Conservation (phyloP, 1,140 invertebrate genomes). For the Artemia franciscana region DNA sequence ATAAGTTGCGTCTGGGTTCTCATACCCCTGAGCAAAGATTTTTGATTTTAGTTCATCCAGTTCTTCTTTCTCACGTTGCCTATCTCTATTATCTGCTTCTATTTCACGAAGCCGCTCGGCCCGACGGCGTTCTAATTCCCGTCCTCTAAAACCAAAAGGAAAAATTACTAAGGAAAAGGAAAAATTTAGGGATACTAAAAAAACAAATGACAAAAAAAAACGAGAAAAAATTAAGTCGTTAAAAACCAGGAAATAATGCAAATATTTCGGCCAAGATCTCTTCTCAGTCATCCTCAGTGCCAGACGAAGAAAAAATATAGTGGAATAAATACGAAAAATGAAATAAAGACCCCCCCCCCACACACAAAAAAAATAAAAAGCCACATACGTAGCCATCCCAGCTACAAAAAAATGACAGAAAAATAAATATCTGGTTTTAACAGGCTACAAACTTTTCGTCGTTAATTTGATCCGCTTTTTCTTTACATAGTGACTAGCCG, state of each 20-base stretch:
- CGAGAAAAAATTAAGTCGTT: background rate
- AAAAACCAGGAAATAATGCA: background rate
- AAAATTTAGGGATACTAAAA: background rate
- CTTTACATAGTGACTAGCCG: no score
- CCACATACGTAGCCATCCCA: no score
- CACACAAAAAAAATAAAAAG: no score
- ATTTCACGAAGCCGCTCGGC: conserved; percentile 76
- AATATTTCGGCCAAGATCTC: no score
- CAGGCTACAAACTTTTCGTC: no score
- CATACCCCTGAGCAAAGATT: conserved; percentile 50
- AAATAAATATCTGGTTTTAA: no score
- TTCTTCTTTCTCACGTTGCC: conserved; percentile 72
- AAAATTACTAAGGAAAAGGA: background rate
- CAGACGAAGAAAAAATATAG: background rate
- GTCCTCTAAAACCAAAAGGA: conserved; percentile 31
- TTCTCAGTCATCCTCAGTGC: background rate
- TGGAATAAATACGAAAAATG: conserved; percentile 1
- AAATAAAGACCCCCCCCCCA: no score
- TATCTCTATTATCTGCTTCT: conserved; percentile 65
- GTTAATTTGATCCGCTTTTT: no score
- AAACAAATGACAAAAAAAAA: background rate
- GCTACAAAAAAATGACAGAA: no score
- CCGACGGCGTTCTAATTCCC: conserved; percentile 63
- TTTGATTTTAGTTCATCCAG: conserved; percentile 64
- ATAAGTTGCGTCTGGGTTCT: conserved; percentile 58